Evolutionary conservation across 2,113 vertebrate genomes (phyloP).

Genomic region (Triplophysa siluroides): DNA sequence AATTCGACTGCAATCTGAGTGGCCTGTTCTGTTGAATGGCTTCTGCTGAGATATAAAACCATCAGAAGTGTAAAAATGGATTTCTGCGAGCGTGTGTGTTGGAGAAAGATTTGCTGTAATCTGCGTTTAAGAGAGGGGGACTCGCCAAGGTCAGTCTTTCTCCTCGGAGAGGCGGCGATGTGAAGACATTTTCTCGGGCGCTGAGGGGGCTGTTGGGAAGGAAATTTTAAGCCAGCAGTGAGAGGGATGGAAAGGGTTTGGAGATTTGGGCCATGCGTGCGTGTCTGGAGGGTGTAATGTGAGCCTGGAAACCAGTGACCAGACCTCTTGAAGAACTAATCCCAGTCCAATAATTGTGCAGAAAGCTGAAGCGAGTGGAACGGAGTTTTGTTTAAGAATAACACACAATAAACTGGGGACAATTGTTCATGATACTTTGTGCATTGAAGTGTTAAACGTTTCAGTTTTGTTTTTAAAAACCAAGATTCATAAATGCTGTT

Average conservation of each 20-base stretch:
- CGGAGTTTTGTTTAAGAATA: too few relatives aligned
- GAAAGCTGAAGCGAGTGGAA: too few relatives aligned
- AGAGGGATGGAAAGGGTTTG: constrained; percentile 32
- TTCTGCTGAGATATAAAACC: constrained; percentile 41
- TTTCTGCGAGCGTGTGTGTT: constrained; percentile 71
- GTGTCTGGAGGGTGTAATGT: constrained; percentile 26
- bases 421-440: too few relatives aligned
- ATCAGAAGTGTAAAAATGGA: constrained; percentile 49
- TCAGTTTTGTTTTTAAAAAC: too few relatives aligned
- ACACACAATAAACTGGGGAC: too few relatives aligned
- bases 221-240: constrained; percentile 42
- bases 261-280: constrained; percentile 39
- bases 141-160: constrained; percentile 73
- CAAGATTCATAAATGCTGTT: too few relatives aligned
- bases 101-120: constrained; percentile 74
- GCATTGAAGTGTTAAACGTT: too few relatives aligned
- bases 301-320: neutral
- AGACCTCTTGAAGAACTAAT: neutral
- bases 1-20: constrained; percentile 31
- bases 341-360: too few relatives aligned
- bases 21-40: constrained; percentile 30
- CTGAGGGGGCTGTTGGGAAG: constrained; percentile 37
- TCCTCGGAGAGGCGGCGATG: constrained; percentile 54
- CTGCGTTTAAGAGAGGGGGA: constrained; percentile 65
- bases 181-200: constrained; percentile 46